phyloP scores from a whole-genome alignment of 2,113 vertebrate genomes.

The Aphelocoma coerulescens region DNA sequence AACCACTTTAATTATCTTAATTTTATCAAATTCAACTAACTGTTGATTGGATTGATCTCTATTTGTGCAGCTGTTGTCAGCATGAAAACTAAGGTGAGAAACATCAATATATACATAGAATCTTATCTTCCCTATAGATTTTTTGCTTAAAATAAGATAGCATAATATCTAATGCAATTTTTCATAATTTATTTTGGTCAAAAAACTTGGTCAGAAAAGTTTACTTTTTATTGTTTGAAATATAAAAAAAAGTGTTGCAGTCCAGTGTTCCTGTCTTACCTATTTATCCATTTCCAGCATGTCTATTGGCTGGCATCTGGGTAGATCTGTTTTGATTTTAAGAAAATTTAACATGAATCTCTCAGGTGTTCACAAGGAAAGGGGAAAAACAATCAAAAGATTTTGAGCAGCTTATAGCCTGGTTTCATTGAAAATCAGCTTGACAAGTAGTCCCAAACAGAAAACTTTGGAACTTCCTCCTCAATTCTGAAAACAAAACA shows the following conservation, averaged over 20 bases:
- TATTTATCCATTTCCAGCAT: not conserved
- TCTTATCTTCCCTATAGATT: not conserved
- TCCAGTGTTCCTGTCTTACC: not conserved
- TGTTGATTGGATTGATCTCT: not conserved
- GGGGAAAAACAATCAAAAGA: not conserved
- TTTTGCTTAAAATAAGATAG: not conserved
- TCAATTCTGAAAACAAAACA: not conserved
- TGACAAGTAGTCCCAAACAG: not conserved
- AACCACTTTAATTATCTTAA: not conserved
- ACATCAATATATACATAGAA: not conserved
- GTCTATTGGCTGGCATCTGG: not conserved
- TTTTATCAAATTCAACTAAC: not conserved
- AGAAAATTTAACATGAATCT: not conserved
- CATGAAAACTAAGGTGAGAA: not conserved
- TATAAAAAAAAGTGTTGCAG: not conserved
- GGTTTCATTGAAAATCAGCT: not conserved
- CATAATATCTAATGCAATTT: not conserved
- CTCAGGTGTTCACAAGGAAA: not conserved
- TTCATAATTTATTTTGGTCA: not conserved
- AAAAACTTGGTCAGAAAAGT: not conserved
- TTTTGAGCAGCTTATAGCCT: not conserved
- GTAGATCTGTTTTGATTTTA: not conserved
- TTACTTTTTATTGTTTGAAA: not conserved
- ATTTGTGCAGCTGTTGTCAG: not conserved
- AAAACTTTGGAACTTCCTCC: not conserved